Evolutionary conservation across 1,140 invertebrate genomes (phyloP), one percentile per base, ranked within the genome.

Genomic region (Hylyphantes graminicola): DNA sequence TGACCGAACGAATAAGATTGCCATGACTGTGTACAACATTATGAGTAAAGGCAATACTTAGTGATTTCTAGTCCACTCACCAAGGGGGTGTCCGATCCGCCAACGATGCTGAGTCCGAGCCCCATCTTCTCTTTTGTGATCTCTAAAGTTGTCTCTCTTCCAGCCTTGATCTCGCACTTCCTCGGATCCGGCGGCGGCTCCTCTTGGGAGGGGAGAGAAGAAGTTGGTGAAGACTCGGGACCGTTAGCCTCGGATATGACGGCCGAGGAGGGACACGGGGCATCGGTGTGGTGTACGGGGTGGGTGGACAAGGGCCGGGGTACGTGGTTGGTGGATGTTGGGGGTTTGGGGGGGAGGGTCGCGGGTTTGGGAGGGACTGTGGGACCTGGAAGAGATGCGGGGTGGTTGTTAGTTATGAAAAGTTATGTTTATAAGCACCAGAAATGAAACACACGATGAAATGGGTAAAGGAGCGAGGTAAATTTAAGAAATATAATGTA

Each of bases 141-240:
- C 90, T 99, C 97, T 86, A 99, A 96, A 17, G 93, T 93, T 0
- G 94, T 95, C 88, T 98, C 96, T 85, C 92, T 92, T 35, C 96
- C 96, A 0, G 93, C 53, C 10, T 48, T 77, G 48, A 88, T 88
- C 13, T 81, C 76, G 77, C 86, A 87, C 9, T 86, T 87, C 61
- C 87, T 87, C 17, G 84, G 85, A 65, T 88, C 86, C 10, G 55
- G 17, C 50, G 59, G 67, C 2, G 59, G 75, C 19, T 74, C 83
- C 83, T 74, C 83, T 85, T 85, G 75, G 79, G 74, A 74, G 79
- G 75, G 79, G 5, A 83, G 19, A 64, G 67, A 15, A 73, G 72
- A 55, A 17, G 72, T 73, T 35, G 67, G 48, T 57, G 65, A 55
- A 51, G 61, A 15, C 12, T 75, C 80, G 17, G 79, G 67, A 68